Percentiles rank a stretch among this genome's conserved stretches.
Evolutionary conservation across 2,888 invertebrate species (phyloP).

Genomic region (Sarcophaga carnaria): DNA sequence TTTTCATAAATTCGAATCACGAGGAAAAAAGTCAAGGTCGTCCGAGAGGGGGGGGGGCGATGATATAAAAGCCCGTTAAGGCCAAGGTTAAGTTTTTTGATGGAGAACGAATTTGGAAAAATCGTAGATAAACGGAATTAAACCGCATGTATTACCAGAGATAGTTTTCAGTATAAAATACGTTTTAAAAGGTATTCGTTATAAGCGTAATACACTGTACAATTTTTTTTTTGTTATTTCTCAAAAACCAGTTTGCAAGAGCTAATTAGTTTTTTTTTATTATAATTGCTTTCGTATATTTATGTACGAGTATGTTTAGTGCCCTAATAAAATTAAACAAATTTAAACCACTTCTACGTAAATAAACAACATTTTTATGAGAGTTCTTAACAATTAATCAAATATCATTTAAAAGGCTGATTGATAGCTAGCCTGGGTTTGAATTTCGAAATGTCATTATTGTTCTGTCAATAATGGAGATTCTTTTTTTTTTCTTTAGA

Average conservation of each 20-base stretch:
- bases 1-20: too few species aligned
- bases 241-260: background rate
- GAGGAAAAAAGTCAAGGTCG: too few species aligned
- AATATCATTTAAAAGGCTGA: background rate
- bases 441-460: conserved; percentile 21
- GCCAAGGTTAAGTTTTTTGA: too few species aligned
- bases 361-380: background rate
- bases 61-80: too few species aligned
- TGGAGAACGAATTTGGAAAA: too few species aligned
- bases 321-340: conserved; percentile 4
- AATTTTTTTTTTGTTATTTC: background rate
- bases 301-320: background rate
- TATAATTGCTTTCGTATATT: background rate
- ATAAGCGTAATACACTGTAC: too few species aligned
- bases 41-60: too few species aligned
- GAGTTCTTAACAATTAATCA: background rate
- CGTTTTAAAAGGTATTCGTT: too few species aligned
- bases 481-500: background rate
- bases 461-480: background rate
- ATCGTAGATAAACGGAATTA: too few species aligned
- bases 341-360: background rate
- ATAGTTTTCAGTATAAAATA: too few species aligned
- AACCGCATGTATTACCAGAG: too few species aligned
- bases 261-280: conserved; percentile 4
- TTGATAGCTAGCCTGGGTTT: conserved; percentile 52